Base-by-base conservation (phyloP, 2,113 vertebrate genomes). In the Alethe castanea region DNA sequence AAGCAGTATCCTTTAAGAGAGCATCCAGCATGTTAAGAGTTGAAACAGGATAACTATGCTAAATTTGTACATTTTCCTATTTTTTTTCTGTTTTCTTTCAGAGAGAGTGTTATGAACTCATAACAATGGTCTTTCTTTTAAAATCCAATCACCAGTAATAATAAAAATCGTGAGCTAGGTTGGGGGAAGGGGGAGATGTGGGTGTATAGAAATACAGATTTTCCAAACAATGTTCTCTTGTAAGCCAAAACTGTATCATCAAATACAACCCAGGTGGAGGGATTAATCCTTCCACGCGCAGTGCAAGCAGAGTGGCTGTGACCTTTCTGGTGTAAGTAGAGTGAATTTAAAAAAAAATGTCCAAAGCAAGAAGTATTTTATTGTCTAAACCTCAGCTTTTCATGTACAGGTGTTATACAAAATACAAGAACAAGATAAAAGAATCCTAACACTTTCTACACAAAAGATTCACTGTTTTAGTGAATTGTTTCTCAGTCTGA, bases 111-210 rank as follows among this genome's bases (percentile, higher is more conserved):
- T 23, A 78, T 56, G n/a, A 81, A 90, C 40, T 54, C 33, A 6
- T 44, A 81, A 42, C 8, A 60, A 40, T 33, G 6, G 6, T 80
- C 9, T 87, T 45, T 25, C 47, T 67, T 86, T 53, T 59, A 79
- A 87, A 81, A 69, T 2, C 9, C 6, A 72, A 35, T 31, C 5
- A 44, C 44, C 20, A 47, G 14, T 31, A 44, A 38, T n/a, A 24
- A 52, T 45, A 64, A 59, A 62, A 56, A 71, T 18, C 26, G 24
- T 50, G 26, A 74, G 7, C 8, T 36, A 33, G 12, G 8, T 2
- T 0, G 0, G 11, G 25, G 5, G 40, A 2, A 47, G 12, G 22
- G 9, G 42, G 8, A 69, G 31, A 54, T 36, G 18, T 48, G 40
- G 8, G 8, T 40, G 14, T 45, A 24, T 19, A 65, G 29, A 78